These are phyloP conservation scores for Adrianichthys oophorus DNA, from an alignment of 2,797 vertebrate genomes.

Conservation along the genomic window DNA sequence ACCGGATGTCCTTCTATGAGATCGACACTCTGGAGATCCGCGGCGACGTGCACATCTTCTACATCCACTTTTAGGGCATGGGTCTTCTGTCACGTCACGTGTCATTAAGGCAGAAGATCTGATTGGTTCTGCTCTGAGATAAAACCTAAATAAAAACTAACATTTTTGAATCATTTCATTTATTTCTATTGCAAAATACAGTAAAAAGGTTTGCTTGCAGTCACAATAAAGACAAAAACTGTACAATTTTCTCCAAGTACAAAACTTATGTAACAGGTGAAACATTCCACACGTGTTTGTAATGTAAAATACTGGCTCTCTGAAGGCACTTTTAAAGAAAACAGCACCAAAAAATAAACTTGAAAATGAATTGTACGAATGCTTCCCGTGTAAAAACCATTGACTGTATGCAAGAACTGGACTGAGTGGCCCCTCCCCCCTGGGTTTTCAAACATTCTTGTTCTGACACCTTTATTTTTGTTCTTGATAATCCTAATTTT, in stretches of 20 bases:
- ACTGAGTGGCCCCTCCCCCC: too few relatives aligned
- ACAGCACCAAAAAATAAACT: too few relatives aligned
- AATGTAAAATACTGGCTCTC: conserved; percentile 60
- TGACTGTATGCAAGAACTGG: too few relatives aligned
- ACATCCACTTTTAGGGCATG: conserved; percentile 78
- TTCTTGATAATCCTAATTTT: too few relatives aligned
- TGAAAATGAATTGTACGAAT: too few relatives aligned
- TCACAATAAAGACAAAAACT: conserved; percentile 48
- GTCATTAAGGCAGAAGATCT: too few relatives aligned
- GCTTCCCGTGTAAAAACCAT: too few relatives aligned
- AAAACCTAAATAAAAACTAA: neutral
- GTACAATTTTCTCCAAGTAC: conserved; percentile 40
- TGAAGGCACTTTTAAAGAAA: conserved; percentile 57
- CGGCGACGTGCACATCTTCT: conserved; percentile 82
- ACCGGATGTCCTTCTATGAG: conserved; percentile 72
- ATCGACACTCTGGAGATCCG: conserved; percentile 78
- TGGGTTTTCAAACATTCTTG: too few relatives aligned
- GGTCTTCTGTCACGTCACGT: too few relatives aligned
- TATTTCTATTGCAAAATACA: conserved; percentile 77
- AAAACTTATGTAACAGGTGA: conserved; percentile 25
- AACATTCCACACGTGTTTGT: conserved; percentile 21
- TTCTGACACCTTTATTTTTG: too few relatives aligned
- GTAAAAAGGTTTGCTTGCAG: conserved; percentile 61
- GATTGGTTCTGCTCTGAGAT: too few relatives aligned
- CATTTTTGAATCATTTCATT: conserved; percentile 47